phyloP scores from a whole-genome alignment of 2,888 invertebrate species.

The Stictocephala bisonia region DNA sequence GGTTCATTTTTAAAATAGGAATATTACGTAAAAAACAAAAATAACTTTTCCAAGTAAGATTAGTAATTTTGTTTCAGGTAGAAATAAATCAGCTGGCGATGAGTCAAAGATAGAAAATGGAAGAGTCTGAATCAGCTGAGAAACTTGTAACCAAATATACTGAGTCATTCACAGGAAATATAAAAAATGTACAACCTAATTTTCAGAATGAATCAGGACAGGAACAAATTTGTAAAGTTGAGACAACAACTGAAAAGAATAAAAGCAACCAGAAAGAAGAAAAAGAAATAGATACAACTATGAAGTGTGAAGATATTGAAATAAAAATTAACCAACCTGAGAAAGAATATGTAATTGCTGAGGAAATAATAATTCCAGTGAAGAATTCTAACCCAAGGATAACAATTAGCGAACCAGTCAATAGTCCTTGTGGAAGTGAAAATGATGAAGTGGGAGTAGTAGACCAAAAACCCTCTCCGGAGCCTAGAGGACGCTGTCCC shows the following conservation, averaged over 20 bases:
- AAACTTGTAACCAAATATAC: too few species aligned
- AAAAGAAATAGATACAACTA: background rate
- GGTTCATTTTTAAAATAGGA: too few species aligned
- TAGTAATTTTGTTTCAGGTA: too few species aligned
- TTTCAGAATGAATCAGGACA: background rate
- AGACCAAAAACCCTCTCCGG: background rate
- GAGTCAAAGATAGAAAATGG: too few species aligned
- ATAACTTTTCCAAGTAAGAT: too few species aligned
- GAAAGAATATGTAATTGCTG: background rate
- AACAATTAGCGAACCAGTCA: constrained; percentile 11
- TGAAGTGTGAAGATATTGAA: constrained; percentile 14
- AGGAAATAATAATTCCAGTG: background rate
- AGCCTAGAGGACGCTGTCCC: background rate
- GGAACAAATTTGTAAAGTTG: background rate
- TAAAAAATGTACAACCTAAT: too few species aligned
- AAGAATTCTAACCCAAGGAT: constrained; percentile 25
- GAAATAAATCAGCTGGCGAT: too few species aligned
- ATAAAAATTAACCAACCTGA: constrained; percentile 11
- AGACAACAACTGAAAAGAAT: background rate
- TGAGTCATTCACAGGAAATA: too few species aligned
- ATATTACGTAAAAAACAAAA: too few species aligned
- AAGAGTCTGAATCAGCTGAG: too few species aligned
- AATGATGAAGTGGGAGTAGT: background rate
- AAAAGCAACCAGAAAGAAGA: background rate
- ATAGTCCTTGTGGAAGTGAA: constrained; percentile 18